Base-by-base conservation (phyloP, 2,888 invertebrate genomes). In the Zygogramma bicolorata region DNA sequence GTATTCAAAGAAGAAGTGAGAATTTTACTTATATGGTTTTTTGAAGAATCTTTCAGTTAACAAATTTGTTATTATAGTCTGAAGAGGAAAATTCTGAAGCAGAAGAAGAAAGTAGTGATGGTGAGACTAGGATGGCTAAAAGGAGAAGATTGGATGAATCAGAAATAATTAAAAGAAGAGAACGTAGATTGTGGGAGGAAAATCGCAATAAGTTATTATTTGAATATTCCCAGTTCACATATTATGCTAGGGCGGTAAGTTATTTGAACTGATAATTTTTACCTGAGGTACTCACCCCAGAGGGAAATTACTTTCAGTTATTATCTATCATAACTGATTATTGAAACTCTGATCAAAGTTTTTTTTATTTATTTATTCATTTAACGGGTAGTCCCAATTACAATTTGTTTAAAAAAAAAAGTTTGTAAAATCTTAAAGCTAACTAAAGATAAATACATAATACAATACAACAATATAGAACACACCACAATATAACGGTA, bases 161-260 rank as follows among this genome's bases (percentile, higher is more conserved):
- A 62, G 88, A 88, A 67, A 89, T 92, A 68, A 86, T 92, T 80
- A 91, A 91, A 79, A 87, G 93, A 71, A 88, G 93, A 69, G 93
- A 94, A 82, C 88, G 90, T 74, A 90, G 95, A 73, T 89, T 91
- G 20, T 98, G 98, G 98, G 93, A 95, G 83, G 93, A 95, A 80
- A 92, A 93, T 61, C 89, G 97, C 66, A 92, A 94, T 83, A 92
- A 93, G 66, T 89, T 96, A 63, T 90, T 98, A 88, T 97, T 97
- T 85, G 95, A 97, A 80, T 98, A 98, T 85, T 92, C 93, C 65
- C 96, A 98, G 86, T 97, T 95, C 85, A 95, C 94, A 65, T 96
- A 94, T 84, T 96, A 94, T 84, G 94, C 95, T 1, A 92, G 93
- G 84, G 92, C 94, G 13, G 94, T 93, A 85, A 87, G 90, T 85